A percentile compares a stretch with the other conserved stretches of the same genome.
Conservation (phyloP, 1,140 invertebrate species). For the Acromyrmex echinatior region DNA sequence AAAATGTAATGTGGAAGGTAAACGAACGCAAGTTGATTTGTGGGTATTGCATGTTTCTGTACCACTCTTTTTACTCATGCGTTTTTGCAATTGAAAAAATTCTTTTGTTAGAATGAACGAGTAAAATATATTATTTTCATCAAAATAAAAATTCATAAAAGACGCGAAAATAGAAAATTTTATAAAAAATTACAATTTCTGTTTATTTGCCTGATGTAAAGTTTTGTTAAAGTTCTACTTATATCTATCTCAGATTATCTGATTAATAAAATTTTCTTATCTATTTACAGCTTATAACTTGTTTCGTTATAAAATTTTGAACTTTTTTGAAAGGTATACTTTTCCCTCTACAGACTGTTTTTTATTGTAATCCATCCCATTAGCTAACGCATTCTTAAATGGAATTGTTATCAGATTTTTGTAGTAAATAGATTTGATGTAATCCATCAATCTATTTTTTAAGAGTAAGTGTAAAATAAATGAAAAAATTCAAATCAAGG, state of each 20-base stretch:
- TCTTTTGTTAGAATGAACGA: neutral
- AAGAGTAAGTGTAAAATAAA: slow-evolving; percentile 20
- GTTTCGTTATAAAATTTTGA: slow-evolving; percentile 3
- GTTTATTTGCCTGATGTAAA: neutral
- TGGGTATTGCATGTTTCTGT: neutral
- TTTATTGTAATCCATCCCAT: slow-evolving; percentile 13
- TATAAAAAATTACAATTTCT: neutral
- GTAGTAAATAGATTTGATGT: neutral
- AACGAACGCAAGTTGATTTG: neutral
- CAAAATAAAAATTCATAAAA: neutral
- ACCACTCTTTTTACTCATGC: neutral
- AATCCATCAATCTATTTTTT: neutral
- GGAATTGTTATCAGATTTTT: neutral
- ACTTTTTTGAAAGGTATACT: neutral
- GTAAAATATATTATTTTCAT: neutral
- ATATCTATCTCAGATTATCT: neutral
- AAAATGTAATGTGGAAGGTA: neutral
- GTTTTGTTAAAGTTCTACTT: slow-evolving; percentile 9
- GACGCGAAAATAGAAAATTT: neutral
- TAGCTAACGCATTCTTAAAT: slow-evolving; percentile 20
- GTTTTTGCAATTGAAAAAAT: slow-evolving; percentile 5
- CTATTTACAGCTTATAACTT: neutral
- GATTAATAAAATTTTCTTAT: slow-evolving; percentile 20
- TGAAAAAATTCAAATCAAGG: slow-evolving; percentile 1
- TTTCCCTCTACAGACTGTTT: neutral